Evolutionary conservation across 2,888 invertebrate genomes (phyloP), one percentile per base, ranked within the genome.

Genomic region (Trichacis sp.): DNA sequence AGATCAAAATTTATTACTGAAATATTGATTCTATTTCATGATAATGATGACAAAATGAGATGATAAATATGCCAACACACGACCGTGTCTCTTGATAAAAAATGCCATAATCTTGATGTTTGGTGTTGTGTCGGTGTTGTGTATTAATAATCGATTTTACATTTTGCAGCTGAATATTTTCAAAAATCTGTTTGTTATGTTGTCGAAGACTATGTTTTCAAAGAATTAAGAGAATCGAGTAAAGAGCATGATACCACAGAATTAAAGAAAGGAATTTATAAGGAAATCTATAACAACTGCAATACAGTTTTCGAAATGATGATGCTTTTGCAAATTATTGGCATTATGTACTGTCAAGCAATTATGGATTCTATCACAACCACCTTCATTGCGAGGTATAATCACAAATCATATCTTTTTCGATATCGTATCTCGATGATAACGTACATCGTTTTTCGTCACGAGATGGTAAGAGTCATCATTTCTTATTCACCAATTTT

Each of bases 381-480:
- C n/a, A 24, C 24, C 36, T 60, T 63, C 54, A 38, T 51, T 18
- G 50, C 53, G 67, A 63, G 60, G 57, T 59, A 63, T 57, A n/a
- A 46, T 63, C 63, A 57, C 60, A 29, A 57, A 64, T 50, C 64
- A 54, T 67, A 59, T 53, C 53, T 51, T 59, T 59, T 56, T 67
- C 55, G 55, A 47, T 67, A 19, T 63, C 60, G 60, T 63, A 67
- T 67, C 63, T 60, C 60, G 56, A 59, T 48, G 59, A 49, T 67
- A 62, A 67, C 62, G 62, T 56, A 63, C 63, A 67, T 46, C 67
- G 60, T 63, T 45, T 67, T 46, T 62, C 66, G 58, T 59, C 66
- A 62, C 33, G 11, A 29, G 56, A 52, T 14, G 66, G 66, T 67
- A 67, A 67, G 66, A 54, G 36, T 45, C 19, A 59, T 58, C 46